Conservation (phyloP, 1,140 invertebrate genomes). For the Caligus rogercresseyi region DNA sequence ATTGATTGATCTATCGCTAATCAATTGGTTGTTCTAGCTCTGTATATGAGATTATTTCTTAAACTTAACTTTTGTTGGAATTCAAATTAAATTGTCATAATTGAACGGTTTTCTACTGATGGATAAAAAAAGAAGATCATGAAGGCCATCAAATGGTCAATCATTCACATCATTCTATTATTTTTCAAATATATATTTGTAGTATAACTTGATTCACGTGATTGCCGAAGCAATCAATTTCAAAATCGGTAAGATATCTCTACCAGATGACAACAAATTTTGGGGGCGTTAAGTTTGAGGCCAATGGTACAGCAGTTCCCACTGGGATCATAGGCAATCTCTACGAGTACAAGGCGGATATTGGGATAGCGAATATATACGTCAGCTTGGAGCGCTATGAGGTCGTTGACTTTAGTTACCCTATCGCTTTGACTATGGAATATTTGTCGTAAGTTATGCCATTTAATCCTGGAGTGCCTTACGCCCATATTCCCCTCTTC, state of each 20-base stretch:
- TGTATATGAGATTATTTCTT: no score
- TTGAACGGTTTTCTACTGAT: no score
- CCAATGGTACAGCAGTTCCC: neutral
- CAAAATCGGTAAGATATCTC: neutral
- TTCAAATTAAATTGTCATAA: no score
- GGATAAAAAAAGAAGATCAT: no score
- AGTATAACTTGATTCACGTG: neutral
- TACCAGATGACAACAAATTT: neutral
- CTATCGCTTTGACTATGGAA: neutral
- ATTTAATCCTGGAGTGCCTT: neutral
- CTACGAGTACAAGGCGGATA: neutral
- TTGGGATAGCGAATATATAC: neutral
- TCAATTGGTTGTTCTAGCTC: no score
- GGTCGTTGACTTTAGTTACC: neutral
- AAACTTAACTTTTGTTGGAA: no score
- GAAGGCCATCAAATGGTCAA: no score
- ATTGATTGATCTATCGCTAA: no score
- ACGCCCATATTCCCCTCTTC: neutral
- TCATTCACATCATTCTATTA: neutral
- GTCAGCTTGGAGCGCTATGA: neutral
- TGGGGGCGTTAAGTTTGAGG: neutral
- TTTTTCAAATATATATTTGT: no score
- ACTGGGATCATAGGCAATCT: neutral
- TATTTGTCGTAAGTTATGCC: neutral
- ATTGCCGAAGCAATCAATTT: neutral